Base-by-base conservation (phyloP, 2,113 vertebrate species). In the Phoenicopterus ruber region DNA sequence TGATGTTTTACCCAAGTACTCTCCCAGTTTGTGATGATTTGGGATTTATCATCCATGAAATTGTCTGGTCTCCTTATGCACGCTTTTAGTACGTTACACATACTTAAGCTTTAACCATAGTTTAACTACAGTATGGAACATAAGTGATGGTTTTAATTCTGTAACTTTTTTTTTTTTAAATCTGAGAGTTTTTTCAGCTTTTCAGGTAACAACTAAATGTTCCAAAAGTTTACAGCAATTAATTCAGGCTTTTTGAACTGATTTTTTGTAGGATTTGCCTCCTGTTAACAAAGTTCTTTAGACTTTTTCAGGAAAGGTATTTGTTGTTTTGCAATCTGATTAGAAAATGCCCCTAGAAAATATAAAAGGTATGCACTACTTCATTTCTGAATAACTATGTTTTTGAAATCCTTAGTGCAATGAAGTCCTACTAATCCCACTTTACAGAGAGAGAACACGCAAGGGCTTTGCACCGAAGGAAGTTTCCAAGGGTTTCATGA, bases 51-150 rank as follows among this genome's bases (percentile, higher is more conserved):
- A 22, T 76, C 52, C 29, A 28, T 80, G 11, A 85, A 82, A 80
- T 50, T 71, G 34, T 38, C n/a, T 50, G 13, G 3, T 88, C 32
- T 86, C 26, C 52, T 28, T 11, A 13, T 42, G 13, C 49, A n/a
- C 10, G 3, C 11, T 63, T 88, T 17, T 38, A 88, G 28, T 59
- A 50, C 1, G 3, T 63, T 63, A 67, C 0, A 0, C 2, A 1
- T 79, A 28, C 42, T 76, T 79, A 74, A 63, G 31, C 59, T 71
- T 42, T 71, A 70, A 21, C 0, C 0, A 0, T 36, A 54, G 47
- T 19, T 74, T 82, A 88, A 66, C 32, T 57, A 19, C 15, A 55
- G 42, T 21, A 22, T 74, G 42, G 28, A 82, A 82, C 0, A 0
- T 14, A 36, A 82, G 2, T 36, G 11, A 24, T 52, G 18, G 9